Base-by-base conservation (phyloP, 2,113 vertebrate genomes). In the Tyto alba region DNA sequence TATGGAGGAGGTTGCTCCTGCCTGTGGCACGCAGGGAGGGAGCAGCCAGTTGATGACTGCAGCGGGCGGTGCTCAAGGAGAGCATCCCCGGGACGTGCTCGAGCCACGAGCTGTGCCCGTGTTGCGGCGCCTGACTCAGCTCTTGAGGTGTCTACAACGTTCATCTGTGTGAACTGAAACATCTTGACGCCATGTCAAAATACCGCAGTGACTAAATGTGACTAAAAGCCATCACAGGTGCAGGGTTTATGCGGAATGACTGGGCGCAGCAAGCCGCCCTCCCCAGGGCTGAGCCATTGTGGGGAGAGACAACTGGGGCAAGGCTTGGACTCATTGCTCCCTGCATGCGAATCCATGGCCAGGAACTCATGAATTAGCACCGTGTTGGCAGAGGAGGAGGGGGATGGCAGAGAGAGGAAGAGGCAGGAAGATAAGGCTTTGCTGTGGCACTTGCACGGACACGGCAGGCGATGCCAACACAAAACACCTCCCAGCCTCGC, bases 241-340 rank as follows among this genome's bases (percentile, higher is more conserved):
- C 17, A 1, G 45, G 84, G 36, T 19, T 85, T 12, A 10, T n/a
- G 41, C 0, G 1, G 74, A 92, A 72, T 0, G 0, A 38, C 27
- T 1, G 8, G 69, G 85, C 11, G 55, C 78, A 75, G 57, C 15
- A 5, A 78, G 38, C 47, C 14, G n/a, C 10, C 30, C 30, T 66
- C 23, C 55, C 50, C 38, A 63, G 57, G 77, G 69, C 68, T 60
- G 50, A 73, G 60, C 26, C 23, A 3, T 16, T 0, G 0, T 1
- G 13, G 48, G 36, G 41, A 85, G 36, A 1, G 1, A 71, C 56
- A 81, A 79, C 16, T 30, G 34, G 36, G 48, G 60, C 64, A 34
- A 30, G 19, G 2, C 32, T 47, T 18, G 29, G 25, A n/a, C 52
- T 53, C 4, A 57, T 12, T n/a, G 64, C 60, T 18, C 41, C 52